Base-by-base conservation (phyloP, 2,888 invertebrate species). In the Cheilosia grossa region DNA sequence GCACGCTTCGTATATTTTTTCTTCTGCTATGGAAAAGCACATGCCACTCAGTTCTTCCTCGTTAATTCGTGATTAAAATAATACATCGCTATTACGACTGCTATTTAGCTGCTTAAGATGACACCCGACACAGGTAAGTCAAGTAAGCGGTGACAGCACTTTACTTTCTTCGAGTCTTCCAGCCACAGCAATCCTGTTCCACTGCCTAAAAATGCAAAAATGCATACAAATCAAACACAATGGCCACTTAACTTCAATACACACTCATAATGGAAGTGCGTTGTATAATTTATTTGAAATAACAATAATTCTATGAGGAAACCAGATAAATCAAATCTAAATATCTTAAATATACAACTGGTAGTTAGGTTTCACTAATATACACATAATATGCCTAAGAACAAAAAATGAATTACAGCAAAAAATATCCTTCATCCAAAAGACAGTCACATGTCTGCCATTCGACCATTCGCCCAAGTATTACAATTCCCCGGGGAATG, bases 251-350 rank as follows among this genome's bases (percentile, higher is more conserved):
- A 37, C 53, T 61, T 77, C 9, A 67, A 40, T 37, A 58, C 51
- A 61, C 53, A 67, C 75, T 58, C 67, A 15, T 27, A 21, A 19
- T 15, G 59, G 37, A 17, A 44, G 53, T 61, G 49, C 7, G 51
- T 42, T 58, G 37, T 19, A 21, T 54, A 67, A 56, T 78, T 70
- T 83, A 70, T 70, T 80, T 80, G 53, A 75, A 66, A 47, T 75
- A 83, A 75, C 74, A 73, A 54, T 83, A 69, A 69, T 58, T 66
- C 63, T 64, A 69, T 77, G 56, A 83, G 70, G 74, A 80, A 83
- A 80, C 80, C 73, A 67, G 53, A 80, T 64, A 73, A 75, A 77
- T 40, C 40, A 72, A 70, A 59, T 69, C 61, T 56, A 77, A 49
- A 24, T 42, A 37, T 33, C 56, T 59, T 75, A 58, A 58, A 61